Base-by-base conservation (phyloP, 2,113 vertebrate species). In the Xenopus laevis region DNA sequence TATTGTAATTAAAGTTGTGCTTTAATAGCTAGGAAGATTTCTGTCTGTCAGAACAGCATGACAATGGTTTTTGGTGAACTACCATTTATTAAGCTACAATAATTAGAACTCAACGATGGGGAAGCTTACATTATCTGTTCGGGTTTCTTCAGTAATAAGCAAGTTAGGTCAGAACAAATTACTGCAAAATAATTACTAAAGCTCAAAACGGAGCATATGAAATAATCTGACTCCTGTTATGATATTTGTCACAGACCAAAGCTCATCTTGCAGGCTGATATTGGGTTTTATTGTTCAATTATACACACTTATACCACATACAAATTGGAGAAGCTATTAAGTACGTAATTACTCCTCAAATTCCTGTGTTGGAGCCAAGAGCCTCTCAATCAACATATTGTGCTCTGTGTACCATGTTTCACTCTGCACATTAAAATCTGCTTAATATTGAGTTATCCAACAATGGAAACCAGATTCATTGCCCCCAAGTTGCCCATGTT, bases 281-380 rank as follows among this genome's bases (percentile, higher is more conserved):
- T 59, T 59, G 55, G 44, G 27, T 13, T 45, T 45, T 40, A 33
- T 71, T 50, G 59, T 71, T 20, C 46, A 62, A 63, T 71, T 53
- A 52, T 52, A 45, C 45, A 62, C 23, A 52, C 45, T 63, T 20
- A 71, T 15, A 52, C 47, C 47, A 50, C 47, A 46, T 71, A 71
- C 70, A 71, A 71, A 71, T 62, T 71, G 59, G 33, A 7, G 33
- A 4, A 40, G 33, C 33, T 40, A 40, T 40, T 40, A 71, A 71
- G 45, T 53, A 71, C 46, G 52, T 71, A 71, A 71, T 71, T 71
- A 21, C 59, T 52, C 59, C 23, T 71, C 23, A 15, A 71, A 52
- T 30, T 63, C 50, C 59, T 71, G 58, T 53, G 50, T 71, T 71
- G 45, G 33, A 40, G 33, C 33, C 33, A 40, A 40, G 33, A 40